Conservation (phyloP, 1,140 invertebrate species). For the Anoplolepis gracilipes region DNA sequence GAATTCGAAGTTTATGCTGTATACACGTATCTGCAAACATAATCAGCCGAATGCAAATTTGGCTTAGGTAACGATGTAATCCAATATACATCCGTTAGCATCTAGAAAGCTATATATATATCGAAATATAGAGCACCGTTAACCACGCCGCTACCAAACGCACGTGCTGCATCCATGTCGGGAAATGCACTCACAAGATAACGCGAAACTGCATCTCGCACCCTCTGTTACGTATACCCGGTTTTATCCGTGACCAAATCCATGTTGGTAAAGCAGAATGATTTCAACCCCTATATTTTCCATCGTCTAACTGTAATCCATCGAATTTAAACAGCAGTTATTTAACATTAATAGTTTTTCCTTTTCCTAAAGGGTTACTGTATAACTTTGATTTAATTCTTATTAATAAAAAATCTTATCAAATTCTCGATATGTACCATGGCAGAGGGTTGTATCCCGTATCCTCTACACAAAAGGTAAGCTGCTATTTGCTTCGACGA, state of each 20-base stretch:
- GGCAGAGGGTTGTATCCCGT: neutral
- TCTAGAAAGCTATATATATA: slow-evolving; percentile 10
- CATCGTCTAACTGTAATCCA: neutral
- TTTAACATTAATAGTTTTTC: neutral
- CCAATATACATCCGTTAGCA: slow-evolving; percentile 33
- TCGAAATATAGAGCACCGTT: slow-evolving; percentile 31
- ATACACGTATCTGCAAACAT: slow-evolving; percentile 5
- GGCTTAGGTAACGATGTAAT: slow-evolving; percentile 35
- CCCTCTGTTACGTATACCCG: slow-evolving; percentile 27
- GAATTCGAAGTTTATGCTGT: neutral
- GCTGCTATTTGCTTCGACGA: neutral
- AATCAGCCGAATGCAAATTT: slow-evolving; percentile 51
- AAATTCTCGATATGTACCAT: neutral
- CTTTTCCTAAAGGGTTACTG: too few relatives aligned
- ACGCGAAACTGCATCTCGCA: neutral
- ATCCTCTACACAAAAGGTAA: slow-evolving; percentile 25
- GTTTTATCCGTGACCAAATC: slow-evolving; percentile 8
- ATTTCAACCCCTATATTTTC: neutral
- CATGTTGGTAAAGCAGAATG: slow-evolving; percentile 58
- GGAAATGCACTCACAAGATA: neutral
- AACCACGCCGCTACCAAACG: slow-evolving; percentile 8
- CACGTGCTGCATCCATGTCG: slow-evolving; percentile 64
- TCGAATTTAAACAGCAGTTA: neutral
- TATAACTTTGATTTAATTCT: slow-evolving; percentile 1
- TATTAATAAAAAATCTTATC: neutral